Percentiles rank a stretch among this genome's conserved stretches.
Conservation (phyloP, 2,888 invertebrate species). For the Marasmarcha lunaedactyla region DNA sequence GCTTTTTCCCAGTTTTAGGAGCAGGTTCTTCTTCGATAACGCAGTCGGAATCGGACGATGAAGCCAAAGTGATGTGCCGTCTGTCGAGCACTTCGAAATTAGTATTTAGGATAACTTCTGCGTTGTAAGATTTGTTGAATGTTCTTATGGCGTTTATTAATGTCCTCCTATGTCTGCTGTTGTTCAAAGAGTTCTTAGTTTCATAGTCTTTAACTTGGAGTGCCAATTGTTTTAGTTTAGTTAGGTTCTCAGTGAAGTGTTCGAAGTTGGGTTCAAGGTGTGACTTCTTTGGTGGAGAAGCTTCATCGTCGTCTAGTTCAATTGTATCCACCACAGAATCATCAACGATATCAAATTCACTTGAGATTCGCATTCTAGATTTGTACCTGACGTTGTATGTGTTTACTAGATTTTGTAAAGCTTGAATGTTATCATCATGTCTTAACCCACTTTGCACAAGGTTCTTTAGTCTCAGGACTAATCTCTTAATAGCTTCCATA, state of each 20-base stretch:
- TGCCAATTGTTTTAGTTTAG: slow-evolving; percentile 32
- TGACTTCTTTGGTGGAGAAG: slow-evolving; percentile 26
- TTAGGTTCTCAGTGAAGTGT: slow-evolving; percentile 30
- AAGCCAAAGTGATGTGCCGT: slow-evolving; percentile 34
- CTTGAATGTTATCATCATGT: slow-evolving; percentile 21
- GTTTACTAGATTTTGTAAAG: slow-evolving; percentile 29
- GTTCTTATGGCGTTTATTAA: slow-evolving; percentile 42
- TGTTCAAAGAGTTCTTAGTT: slow-evolving; percentile 22
- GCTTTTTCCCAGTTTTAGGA: slow-evolving; percentile 25
- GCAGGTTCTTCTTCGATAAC: slow-evolving; percentile 24
- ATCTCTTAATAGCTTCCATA: slow-evolving; percentile 28
- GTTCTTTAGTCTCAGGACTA: slow-evolving; percentile 27
- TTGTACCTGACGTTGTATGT: slow-evolving; percentile 41
- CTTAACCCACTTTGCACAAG: slow-evolving; percentile 19
- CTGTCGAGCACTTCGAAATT: slow-evolving; percentile 35
- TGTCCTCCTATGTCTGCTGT: slow-evolving; percentile 36
- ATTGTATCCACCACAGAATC: slow-evolving; percentile 44
- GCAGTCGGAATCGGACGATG: slow-evolving; percentile 45
- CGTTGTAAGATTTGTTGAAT: slow-evolving; percentile 44
- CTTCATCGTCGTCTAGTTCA: slow-evolving; percentile 40
- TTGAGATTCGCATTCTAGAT: slow-evolving; percentile 27
- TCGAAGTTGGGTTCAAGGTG: slow-evolving; percentile 18
- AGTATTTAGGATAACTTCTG: slow-evolving; percentile 36
- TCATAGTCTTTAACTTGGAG: slow-evolving; percentile 31
- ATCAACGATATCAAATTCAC: slow-evolving; percentile 27